Conservation (phyloP, 2,888 invertebrate genomes). For the Leptinotarsa haldemani region DNA sequence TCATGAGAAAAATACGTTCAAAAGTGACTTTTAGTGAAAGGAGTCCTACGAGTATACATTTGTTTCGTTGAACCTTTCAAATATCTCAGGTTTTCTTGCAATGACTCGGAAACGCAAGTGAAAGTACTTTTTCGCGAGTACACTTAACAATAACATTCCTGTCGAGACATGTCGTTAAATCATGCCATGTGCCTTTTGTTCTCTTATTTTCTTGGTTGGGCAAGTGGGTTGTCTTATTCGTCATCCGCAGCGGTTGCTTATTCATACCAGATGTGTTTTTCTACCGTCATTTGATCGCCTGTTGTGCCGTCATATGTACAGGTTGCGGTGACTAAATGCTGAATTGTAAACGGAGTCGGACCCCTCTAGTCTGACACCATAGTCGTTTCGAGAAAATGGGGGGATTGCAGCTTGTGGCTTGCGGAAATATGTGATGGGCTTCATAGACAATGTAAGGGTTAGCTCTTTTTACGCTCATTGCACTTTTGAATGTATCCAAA, state of each 20-base stretch:
- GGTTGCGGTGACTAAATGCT: slow-evolving; percentile 2
- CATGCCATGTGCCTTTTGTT: slow-evolving; percentile 14
- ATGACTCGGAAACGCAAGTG: slow-evolving; percentile 1
- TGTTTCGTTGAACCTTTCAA: not conserved
- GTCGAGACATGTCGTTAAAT: slow-evolving; percentile 11
- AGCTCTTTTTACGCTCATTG: no score
- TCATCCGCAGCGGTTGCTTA: slow-evolving; percentile 13
- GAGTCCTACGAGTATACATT: not conserved
- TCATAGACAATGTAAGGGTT: no score
- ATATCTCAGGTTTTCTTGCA: not conserved
- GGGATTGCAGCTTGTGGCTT: no score
- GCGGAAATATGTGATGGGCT: no score
- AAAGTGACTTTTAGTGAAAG: no score
- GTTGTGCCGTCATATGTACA: not conserved
- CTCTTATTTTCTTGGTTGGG: slow-evolving; percentile 2
- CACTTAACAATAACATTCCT: slow-evolving; percentile 4
- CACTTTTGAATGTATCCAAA: no score
- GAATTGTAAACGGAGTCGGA: no score
- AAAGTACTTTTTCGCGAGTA: not conserved
- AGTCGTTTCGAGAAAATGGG: not conserved
- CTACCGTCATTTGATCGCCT: slow-evolving; percentile 4
- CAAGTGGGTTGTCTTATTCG: slow-evolving; percentile 8
- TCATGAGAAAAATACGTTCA: no score
- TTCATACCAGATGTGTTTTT: slow-evolving; percentile 11
- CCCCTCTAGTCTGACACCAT: not conserved